Evolutionary conservation across 2,113 vertebrate species (phyloP).

Genomic region (Brachyhypopomus gauderio): DNA sequence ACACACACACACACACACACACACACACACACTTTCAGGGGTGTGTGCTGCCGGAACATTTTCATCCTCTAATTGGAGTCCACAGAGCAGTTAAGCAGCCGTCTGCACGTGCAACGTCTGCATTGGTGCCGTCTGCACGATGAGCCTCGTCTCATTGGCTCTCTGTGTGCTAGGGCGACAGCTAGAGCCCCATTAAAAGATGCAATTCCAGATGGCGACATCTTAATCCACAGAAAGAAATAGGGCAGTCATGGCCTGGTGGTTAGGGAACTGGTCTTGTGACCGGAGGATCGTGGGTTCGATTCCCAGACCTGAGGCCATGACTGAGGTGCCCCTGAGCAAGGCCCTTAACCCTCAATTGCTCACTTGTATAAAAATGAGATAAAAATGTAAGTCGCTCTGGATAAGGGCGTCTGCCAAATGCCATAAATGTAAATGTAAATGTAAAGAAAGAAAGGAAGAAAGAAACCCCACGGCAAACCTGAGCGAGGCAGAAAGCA

Average conservation of each 20-base stretch:
- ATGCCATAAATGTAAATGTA: too few relatives aligned
- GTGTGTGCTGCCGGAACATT: constrained; percentile 9
- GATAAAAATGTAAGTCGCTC: too few relatives aligned
- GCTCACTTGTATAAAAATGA: too few relatives aligned
- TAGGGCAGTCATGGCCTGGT: neutral
- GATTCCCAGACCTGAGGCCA: too few relatives aligned
- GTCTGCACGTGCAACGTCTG: too few relatives aligned
- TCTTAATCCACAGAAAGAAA: constrained; percentile 27
- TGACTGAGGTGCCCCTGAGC: too few relatives aligned
- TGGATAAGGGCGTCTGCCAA: too few relatives aligned
- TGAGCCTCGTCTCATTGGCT: constrained; percentile 20
- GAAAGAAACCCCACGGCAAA: neutral
- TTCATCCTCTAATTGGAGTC: constrained; percentile 44
- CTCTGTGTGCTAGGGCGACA: constrained; percentile 35
- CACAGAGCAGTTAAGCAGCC: constrained; percentile 40
- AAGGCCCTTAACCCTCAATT: too few relatives aligned
- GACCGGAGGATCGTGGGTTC: too few relatives aligned
- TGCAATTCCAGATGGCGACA: constrained; percentile 23
- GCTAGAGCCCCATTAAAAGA: constrained; percentile 40
- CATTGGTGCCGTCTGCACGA: too few relatives aligned
- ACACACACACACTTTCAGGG: neutral
- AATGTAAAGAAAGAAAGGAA: constrained; percentile 13
- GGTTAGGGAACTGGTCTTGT: too few relatives aligned
- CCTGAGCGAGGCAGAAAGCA: neutral
- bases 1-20: neutral